Base-by-base conservation (phyloP, 2,113 vertebrate genomes). In the Mirza zaza region DNA sequence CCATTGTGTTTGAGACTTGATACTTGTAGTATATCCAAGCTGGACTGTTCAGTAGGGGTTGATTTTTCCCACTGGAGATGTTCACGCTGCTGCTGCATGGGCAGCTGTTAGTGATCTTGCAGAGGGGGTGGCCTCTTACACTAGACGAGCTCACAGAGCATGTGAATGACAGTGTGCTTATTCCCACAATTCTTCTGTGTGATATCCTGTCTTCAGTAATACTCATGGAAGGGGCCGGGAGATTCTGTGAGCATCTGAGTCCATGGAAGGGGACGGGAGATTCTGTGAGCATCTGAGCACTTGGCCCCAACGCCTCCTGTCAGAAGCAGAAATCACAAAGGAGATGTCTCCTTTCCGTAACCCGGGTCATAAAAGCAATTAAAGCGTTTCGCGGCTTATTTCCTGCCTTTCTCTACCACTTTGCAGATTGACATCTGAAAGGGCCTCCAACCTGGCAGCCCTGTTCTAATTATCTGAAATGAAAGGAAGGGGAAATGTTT, bases 381-480 rank as follows among this genome's bases (percentile, higher is more conserved):
- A 84, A 76, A 82, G 65, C 87, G 70, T 80, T 86, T 65, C 29
- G 27, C 7, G 36, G 52, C 57, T 89, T 80, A 75, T 70, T 87
- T 90, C 27, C 65, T 90, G 61, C 32, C 71, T 97, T 77, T 94
- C 70, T 84, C 6, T 12, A 81, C 67, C 2, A 20, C 52, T 88
- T 88, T 86, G 55, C n/a, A 68, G 81, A 83, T 42, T 91, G 94
- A 85, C 84, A 65, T 90, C 59, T 85, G 92, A 92, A 90, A 90
- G 77, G 61, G 67, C 42, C 81, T 96, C 68, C 73, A 73, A 95
- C 29, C 57, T 77, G 83, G 55, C 14, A 95, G 36, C 32, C 34
- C 48, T 71, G 67, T 84, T 94, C 52, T 97, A 91, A 96, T 96
- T 70, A 95, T 63, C 87, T 61, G 77, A 93, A 91, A 86, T 86